These are phyloP conservation scores for Yponomeuta cagnagella DNA, from an alignment of 2,888 invertebrate genomes.

Conservation along the genomic window DNA sequence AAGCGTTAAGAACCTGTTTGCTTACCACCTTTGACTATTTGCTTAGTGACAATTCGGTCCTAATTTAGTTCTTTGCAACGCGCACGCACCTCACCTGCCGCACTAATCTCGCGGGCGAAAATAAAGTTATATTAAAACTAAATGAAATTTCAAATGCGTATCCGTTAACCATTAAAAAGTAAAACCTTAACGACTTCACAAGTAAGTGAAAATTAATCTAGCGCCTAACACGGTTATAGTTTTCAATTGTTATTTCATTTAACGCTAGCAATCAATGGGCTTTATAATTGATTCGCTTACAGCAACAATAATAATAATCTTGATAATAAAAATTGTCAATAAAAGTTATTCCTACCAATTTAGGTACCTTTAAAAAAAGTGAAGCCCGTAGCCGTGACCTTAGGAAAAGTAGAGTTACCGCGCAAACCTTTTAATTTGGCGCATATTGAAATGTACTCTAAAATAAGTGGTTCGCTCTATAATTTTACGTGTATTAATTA, in stretches of 20 bases:
- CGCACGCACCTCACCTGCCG: too few species aligned
- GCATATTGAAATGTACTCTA: too few species aligned
- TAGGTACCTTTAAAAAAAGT: neutral
- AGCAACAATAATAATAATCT: neutral
- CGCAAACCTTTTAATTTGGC: too few species aligned
- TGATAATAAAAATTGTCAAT: neutral
- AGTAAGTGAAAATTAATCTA: conserved; percentile 64
- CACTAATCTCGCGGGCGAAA: neutral
- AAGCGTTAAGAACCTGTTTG: too few species aligned
- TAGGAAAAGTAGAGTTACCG: too few species aligned
- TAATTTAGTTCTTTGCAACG: too few species aligned
- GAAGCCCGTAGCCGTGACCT: too few species aligned
- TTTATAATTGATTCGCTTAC: neutral
- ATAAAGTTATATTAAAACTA: neutral
- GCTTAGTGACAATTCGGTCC: too few species aligned
- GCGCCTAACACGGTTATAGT: conserved; percentile 32
- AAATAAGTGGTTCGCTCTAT: too few species aligned
- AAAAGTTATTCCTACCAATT: neutral
- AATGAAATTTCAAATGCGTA: conserved; percentile 46
- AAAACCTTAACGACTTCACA: conserved; percentile 58
- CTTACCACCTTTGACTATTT: too few species aligned
- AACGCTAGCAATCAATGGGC: conserved; percentile 29
- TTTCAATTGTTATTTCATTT: conserved; percentile 44
- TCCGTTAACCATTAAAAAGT: conserved; percentile 46
- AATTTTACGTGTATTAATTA: too few species aligned